Percentiles rank a stretch among this genome's conserved stretches.
These are phyloP conservation scores for Eurytoma californica DNA, from an alignment of 2,888 invertebrate species.

Conservation along the genomic window DNA sequence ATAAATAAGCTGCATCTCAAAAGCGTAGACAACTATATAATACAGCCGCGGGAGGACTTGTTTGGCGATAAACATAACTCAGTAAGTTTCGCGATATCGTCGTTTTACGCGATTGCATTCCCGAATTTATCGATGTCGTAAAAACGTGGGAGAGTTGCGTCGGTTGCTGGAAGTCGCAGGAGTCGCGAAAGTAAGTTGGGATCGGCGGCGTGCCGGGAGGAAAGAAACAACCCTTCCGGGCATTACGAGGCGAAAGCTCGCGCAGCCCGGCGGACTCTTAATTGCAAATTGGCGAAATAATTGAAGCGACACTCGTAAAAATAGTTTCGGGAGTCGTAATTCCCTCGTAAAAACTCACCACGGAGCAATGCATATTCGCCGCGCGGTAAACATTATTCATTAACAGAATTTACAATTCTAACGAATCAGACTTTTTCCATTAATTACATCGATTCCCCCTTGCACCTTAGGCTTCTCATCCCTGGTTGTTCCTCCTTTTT, in stretches of 20 bases:
- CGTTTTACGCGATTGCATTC: slow-evolving; percentile 55
- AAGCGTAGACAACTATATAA: neutral
- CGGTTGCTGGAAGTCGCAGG: neutral
- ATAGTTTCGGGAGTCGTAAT: slow-evolving; percentile 74
- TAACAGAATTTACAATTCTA: slow-evolving; percentile 59
- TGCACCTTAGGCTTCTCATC: slow-evolving; percentile 13
- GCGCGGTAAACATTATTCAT: slow-evolving; percentile 63
- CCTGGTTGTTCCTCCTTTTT: neutral
- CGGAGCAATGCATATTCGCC: slow-evolving; percentile 53
- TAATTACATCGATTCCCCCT: slow-evolving; percentile 60
- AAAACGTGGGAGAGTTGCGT: slow-evolving; percentile 41
- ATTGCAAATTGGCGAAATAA: slow-evolving; percentile 75
- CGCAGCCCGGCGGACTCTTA: slow-evolving; percentile 67
- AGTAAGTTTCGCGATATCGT: slow-evolving; percentile 54
- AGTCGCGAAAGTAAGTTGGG: slow-evolving; percentile 46
- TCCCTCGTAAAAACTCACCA: slow-evolving; percentile 60
- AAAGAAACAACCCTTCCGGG: slow-evolving; percentile 58
- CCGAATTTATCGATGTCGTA: slow-evolving; percentile 58
- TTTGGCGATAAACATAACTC: slow-evolving; percentile 52
- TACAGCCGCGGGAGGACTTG: slow-evolving; percentile 27
- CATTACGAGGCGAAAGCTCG: slow-evolving; percentile 52
- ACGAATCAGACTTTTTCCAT: slow-evolving; percentile 58
- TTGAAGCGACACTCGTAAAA: slow-evolving; percentile 76
- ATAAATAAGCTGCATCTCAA: no score
- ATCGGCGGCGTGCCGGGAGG: slow-evolving; percentile 44